Evolutionary conservation across 1,140 invertebrate species (phyloP).

Genomic region (Planococcus citri): DNA sequence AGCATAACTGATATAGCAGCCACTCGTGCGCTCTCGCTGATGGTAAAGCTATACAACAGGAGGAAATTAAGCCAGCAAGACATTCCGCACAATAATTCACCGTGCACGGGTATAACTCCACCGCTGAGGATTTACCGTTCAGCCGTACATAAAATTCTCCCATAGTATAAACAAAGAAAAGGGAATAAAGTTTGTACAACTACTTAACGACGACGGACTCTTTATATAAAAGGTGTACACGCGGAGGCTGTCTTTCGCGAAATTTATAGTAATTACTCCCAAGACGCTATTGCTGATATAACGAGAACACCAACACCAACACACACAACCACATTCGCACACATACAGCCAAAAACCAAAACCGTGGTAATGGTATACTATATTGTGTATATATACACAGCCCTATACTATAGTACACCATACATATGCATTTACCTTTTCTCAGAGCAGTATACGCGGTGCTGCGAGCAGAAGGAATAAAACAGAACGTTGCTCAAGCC

Average conservation of each 20-base stretch:
- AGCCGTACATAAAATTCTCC: not conserved
- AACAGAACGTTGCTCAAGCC: too few relatives aligned
- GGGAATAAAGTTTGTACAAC: conserved; percentile 2
- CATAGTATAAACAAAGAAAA: not conserved
- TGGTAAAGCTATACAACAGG: not conserved
- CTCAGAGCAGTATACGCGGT: too few relatives aligned
- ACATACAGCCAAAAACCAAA: too few relatives aligned
- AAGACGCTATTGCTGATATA: conserved; percentile 2
- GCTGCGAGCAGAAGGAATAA: too few relatives aligned
- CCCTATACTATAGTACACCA: too few relatives aligned
- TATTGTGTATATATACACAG: too few relatives aligned
- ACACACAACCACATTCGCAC: not conserved
- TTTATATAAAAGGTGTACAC: not conserved
- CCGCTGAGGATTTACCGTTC: not conserved
- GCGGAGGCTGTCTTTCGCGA: not conserved
- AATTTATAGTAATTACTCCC: conserved; percentile 7
- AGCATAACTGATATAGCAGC: too few relatives aligned
- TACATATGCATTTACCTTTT: too few relatives aligned
- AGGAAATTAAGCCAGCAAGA: not conserved
- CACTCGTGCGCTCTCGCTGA: not conserved
- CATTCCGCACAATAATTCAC: not conserved
- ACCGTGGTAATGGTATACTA: too few relatives aligned
- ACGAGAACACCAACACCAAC: too few relatives aligned
- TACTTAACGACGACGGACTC: not conserved
- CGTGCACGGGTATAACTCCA: not conserved